Base-by-base conservation (phyloP, 2,797 vertebrate species). In the Rhinichthys osculus region DNA sequence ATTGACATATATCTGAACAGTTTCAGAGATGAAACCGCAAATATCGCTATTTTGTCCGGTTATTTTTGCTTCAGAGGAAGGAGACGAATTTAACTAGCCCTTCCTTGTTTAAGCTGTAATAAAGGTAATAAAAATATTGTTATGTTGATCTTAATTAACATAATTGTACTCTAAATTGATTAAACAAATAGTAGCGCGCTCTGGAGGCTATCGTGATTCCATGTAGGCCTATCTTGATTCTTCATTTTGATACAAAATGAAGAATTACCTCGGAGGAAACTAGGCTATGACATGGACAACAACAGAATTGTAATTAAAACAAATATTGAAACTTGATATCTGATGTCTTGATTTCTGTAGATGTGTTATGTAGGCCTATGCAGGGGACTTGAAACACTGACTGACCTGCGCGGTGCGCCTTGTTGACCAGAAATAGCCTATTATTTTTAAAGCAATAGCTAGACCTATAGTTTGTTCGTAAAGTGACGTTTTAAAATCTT, bases 101-200 rank as follows among this genome's bases (percentile, higher is more conserved):
- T 71, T 64, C 77, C 44, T 85, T 78, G 23, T 81, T 79, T 47
- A 27, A 70, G 50, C 88, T 89, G 83, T 81, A 87, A 81, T 70
- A 73, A 86, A 86, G 77, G 80, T 87, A 87, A 79, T 79, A 67
- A n/a, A 35, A 44, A 77, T 87, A 69, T 27, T 76, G 42, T 87
- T 88, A 83, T 59, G 44, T 52, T 50, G 78, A 71, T 87, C 70
- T 88, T 89, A 88, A 91, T 89, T 82, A 85, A 89, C 85, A 88
- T 78, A 88, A 90, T 84, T 74, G 78, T 87, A 66, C 76, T 88
- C 84, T 89, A 84, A 85, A 89, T 83, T 64, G 82, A 78, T 80
- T 73, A 88, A 88, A 88, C 84, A 87, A 87, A 88, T 77, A 79
- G 76, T 73, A 74, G 52, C 69, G 85, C 33, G 73, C 50, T 40